These are phyloP conservation scores for Phymanthus crucifer DNA, from an alignment of 92 coral and sea anemone genomes.

Conservation along the genomic window DNA sequence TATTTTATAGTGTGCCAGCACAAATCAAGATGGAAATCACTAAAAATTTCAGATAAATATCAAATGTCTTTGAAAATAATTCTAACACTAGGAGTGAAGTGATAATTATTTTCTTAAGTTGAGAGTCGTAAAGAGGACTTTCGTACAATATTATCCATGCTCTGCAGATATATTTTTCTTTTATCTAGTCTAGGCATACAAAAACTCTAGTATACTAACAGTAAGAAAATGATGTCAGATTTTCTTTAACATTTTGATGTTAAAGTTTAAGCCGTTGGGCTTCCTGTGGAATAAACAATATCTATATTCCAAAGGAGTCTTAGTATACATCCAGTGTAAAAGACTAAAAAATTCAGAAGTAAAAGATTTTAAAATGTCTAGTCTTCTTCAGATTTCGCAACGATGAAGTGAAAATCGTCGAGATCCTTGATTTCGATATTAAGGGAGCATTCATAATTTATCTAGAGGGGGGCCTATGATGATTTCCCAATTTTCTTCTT, in stretches of 20 bases:
- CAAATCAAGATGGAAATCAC: conserved; percentile 7
- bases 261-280: neutral
- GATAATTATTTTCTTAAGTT: neutral
- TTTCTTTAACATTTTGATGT: neutral
- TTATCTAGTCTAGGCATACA: neutral
- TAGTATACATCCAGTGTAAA: neutral
- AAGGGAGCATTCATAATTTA: too few relatives aligned
- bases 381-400: neutral
- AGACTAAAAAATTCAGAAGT: neutral
- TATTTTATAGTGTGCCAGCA: conserved; percentile 7
- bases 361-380: neutral
- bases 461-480: too few relatives aligned
- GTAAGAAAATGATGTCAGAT: neutral
- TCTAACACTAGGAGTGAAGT: neutral
- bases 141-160: neutral
- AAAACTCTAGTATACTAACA: neutral
- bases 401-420: neutral
- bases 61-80: neutral
- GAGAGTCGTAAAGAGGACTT: neutral
- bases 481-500: too few relatives aligned
- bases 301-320: neutral
- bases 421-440: neutral
- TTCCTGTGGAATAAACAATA: neutral
- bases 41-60: conserved; percentile 16
- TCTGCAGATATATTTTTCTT: neutral